Evolutionary conservation across 2,888 invertebrate genomes (phyloP).

Genomic region (Perdita meconis): DNA sequence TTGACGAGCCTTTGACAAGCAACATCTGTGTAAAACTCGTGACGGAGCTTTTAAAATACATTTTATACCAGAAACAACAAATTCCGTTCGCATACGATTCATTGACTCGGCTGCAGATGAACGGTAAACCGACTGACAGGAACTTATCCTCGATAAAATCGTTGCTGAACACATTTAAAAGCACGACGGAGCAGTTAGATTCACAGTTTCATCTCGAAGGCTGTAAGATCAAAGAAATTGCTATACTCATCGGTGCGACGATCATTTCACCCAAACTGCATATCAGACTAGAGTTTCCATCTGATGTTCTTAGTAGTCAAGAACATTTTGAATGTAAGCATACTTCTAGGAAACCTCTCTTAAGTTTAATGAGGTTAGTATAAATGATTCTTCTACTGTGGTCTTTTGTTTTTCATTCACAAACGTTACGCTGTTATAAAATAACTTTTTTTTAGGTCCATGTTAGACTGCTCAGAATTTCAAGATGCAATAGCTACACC

Average conservation of each 20-base stretch:
- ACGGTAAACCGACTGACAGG: conserved; percentile 74
- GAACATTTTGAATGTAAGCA: conserved; percentile 79
- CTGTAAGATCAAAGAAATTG: conserved; percentile 79
- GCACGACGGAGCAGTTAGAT: conserved; percentile 74
- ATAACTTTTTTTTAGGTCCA: conserved; percentile 74
- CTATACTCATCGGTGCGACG: conserved; percentile 82
- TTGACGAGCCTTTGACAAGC: conserved; percentile 82
- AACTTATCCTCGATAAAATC: conserved; percentile 72
- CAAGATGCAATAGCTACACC: conserved; percentile 79
- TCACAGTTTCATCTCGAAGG: conserved; percentile 73
- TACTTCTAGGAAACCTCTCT: conserved; percentile 79
- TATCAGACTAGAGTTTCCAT: conserved; percentile 77
- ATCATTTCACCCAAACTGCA: conserved; percentile 81
- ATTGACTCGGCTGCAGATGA: conserved; percentile 74
- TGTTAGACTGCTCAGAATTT: conserved; percentile 79
- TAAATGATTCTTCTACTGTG: conserved; percentile 1
- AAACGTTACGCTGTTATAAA: conserved; percentile 10
- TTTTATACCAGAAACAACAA: conserved; percentile 84
- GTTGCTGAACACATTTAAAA: conserved; percentile 71
- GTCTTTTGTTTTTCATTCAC: background rate
- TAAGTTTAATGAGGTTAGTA: conserved; percentile 80
- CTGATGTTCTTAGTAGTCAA: conserved; percentile 75
- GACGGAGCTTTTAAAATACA: conserved; percentile 82
- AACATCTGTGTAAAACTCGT: conserved; percentile 81
- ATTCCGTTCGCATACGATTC: conserved; percentile 83